These are phyloP conservation scores for Drosophila ezoana DNA, from an alignment of 2,888 invertebrate species.

Conservation along the genomic window DNA sequence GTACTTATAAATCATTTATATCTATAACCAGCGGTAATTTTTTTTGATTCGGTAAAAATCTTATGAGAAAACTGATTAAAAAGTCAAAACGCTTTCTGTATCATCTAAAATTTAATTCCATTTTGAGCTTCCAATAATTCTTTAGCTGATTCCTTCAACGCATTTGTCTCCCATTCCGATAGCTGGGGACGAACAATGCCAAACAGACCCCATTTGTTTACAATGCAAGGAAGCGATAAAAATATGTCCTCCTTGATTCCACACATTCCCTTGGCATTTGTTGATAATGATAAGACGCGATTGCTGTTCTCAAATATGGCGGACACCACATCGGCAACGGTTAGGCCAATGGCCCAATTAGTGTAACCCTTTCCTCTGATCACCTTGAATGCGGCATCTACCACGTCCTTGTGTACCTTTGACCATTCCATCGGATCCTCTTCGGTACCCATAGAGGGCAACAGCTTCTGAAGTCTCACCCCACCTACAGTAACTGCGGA, in stretches of 20 bases:
- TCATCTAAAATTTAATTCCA: conserved; percentile 24
- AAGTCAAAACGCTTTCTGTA: conserved; percentile 8
- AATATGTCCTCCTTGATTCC: conserved; percentile 92
- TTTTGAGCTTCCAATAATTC: conserved; percentile 84
- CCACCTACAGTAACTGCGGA: conserved; percentile 95
- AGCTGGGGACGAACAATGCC: conserved; percentile 89
- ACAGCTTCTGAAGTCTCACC: conserved; percentile 90
- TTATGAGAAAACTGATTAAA: conserved; percentile 7
- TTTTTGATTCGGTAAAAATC: background rate
- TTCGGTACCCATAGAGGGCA: conserved; percentile 89
- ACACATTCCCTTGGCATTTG: conserved; percentile 87
- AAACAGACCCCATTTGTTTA: conserved; percentile 89
- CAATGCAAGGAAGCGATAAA: conserved; percentile 91
- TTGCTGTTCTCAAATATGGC: conserved; percentile 89
- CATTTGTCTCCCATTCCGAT: conserved; percentile 86
- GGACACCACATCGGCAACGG: conserved; percentile 88
- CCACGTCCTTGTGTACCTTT: conserved; percentile 90
- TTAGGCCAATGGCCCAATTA: conserved; percentile 93
- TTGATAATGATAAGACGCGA: conserved; percentile 90
- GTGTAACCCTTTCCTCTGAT: conserved; percentile 93
- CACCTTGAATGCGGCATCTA: conserved; percentile 91
- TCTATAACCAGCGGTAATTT: conserved; percentile 5
- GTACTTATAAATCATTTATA: conserved; percentile 8
- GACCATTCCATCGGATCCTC: conserved; percentile 91
- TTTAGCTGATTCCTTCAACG: conserved; percentile 88